phyloP scores from a whole-genome alignment of 2,113 vertebrate genomes.

The Pithys albifrons region DNA sequence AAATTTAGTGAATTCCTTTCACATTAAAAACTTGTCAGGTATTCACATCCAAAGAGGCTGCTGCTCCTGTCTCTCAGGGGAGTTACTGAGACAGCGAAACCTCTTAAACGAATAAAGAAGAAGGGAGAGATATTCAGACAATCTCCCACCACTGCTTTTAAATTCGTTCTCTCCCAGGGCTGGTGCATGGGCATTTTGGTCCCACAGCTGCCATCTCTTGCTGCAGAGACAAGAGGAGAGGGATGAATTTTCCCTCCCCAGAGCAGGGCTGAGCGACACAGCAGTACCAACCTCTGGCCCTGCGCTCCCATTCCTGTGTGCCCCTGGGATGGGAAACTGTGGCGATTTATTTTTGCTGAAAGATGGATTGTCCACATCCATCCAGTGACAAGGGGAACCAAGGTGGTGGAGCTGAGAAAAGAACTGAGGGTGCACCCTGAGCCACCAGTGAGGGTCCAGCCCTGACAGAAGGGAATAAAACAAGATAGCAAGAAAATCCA shows the following conservation, averaged over 20 bases:
- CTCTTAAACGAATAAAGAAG: constrained; percentile 52
- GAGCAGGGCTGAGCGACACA: not conserved
- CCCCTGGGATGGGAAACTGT: not conserved
- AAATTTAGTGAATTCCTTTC: constrained; percentile 70
- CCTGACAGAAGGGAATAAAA: not conserved
- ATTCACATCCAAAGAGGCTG: constrained; percentile 63
- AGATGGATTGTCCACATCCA: not conserved
- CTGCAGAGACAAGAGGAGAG: not conserved
- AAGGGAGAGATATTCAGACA: constrained; percentile 27
- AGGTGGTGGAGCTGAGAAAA: not conserved
- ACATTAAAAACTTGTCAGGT: constrained; percentile 71
- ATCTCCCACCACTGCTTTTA: not conserved
- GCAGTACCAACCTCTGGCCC: not conserved
- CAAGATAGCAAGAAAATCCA: not conserved
- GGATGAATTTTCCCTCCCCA: not conserved
- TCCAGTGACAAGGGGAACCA: not conserved
- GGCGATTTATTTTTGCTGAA: not conserved
- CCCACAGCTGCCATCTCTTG: not conserved
- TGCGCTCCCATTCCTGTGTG: rapidly evolving
- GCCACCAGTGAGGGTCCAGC: not conserved
- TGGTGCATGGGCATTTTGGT: not conserved
- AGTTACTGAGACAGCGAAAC: constrained; percentile 51
- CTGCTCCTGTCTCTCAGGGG: constrained; percentile 45
- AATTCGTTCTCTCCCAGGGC: not conserved
- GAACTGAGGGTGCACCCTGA: not conserved